Conservation (phyloP, 1,140 invertebrate species). For the Helicoverpa armigera region DNA sequence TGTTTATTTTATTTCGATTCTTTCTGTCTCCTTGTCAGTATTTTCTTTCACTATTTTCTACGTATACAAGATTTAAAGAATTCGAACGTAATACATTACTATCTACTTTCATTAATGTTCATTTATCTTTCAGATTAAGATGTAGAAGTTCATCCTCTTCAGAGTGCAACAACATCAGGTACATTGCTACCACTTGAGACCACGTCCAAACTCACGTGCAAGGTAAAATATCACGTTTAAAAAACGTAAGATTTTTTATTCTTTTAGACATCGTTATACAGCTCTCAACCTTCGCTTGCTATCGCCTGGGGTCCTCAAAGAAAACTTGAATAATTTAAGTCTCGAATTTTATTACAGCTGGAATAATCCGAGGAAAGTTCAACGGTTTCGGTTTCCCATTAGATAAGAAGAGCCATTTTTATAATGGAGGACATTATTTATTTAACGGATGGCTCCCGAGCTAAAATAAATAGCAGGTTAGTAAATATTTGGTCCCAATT, state of each 20-base stretch:
- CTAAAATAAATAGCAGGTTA: too few species aligned
- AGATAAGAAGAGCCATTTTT: neutral
- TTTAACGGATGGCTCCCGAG: too few species aligned
- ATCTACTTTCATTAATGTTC: too few species aligned
- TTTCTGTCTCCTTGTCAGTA: too few species aligned
- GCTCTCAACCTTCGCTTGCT: neutral
- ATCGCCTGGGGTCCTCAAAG: neutral
- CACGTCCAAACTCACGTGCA: neutral
- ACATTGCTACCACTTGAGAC: conserved; percentile 1
- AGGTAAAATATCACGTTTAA: neutral
- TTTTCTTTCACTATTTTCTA: too few species aligned
- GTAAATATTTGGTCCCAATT: too few species aligned
- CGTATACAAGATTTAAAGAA: too few species aligned
- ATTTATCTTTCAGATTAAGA: too few species aligned
- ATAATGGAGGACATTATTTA: neutral
- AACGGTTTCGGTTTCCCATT: neutral
- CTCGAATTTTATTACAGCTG: neutral
- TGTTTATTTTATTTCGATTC: too few species aligned
- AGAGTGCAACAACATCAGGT: neutral
- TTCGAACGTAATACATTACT: too few species aligned
- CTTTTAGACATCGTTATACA: neutral
- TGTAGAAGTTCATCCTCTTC: too few species aligned
- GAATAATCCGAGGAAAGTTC: neutral
- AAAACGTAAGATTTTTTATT: neutral
- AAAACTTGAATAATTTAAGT: conserved; percentile 4